These are phyloP conservation scores for Callochromis pleurospilus DNA, from an alignment of 2,113 vertebrate genomes.

Conservation along the genomic window DNA sequence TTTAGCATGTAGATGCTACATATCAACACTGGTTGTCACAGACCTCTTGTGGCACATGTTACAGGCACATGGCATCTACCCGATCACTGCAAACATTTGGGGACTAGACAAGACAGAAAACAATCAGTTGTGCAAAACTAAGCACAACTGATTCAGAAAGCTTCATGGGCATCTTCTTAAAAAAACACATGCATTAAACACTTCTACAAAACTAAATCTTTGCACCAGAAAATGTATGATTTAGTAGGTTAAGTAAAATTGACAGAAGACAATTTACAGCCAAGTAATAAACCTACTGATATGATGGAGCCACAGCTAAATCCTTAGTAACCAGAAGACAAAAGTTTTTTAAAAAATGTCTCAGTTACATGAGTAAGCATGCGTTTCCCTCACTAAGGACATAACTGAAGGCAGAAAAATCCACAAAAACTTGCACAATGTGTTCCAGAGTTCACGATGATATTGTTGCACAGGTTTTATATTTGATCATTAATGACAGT, in stretches of 20 bases:
- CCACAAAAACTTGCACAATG: not conserved
- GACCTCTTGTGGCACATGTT: constrained; percentile 17
- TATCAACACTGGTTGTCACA: constrained; percentile 36
- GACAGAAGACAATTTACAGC: not conserved
- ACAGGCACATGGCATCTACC: constrained; percentile 4
- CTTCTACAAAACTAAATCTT: not conserved
- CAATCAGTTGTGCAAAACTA: not conserved
- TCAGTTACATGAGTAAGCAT: not conserved
- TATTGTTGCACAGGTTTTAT: not conserved
- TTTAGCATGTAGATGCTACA: constrained; percentile 43
- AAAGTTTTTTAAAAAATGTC: not conserved
- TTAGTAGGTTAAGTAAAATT: not conserved
- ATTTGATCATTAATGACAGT: not conserved
- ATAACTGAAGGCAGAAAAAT: not conserved
- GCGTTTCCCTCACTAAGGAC: not conserved
- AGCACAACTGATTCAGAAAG: not conserved
- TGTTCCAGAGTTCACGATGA: fast-evolving
- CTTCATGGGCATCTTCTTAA: not conserved
- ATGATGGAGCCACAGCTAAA: not conserved
- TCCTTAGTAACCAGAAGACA: not conserved
- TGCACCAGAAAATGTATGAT: not conserved
- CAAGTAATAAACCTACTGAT: not conserved
- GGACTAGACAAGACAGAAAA: not conserved
- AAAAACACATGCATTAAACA: not conserved
- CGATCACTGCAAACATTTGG: not conserved